Evolutionary conservation across 2,113 vertebrate species (phyloP).

Genomic region (Dipodomys stephensi): DNA sequence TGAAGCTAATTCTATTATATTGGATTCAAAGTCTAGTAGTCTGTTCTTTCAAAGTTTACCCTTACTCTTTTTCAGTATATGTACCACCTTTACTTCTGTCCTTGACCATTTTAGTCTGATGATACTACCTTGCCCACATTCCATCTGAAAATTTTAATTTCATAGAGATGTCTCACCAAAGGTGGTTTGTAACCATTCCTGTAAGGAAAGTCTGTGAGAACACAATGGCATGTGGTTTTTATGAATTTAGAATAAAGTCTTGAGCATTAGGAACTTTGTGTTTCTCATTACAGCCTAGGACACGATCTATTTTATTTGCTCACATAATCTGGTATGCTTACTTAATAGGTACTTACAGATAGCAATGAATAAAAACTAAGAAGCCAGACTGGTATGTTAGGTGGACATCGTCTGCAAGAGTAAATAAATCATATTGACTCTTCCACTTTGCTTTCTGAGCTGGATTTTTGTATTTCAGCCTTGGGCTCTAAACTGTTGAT

Average conservation of each 20-base stretch:
- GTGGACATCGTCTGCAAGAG: background rate
- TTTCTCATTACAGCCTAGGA: background rate
- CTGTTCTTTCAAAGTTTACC: background rate
- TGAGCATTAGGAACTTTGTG: background rate
- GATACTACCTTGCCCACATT: background rate
- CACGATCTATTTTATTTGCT: background rate
- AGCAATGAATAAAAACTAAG: background rate
- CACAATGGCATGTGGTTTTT: background rate
- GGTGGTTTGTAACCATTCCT: background rate
- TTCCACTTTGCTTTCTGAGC: background rate
- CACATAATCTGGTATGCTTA: background rate
- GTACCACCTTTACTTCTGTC: background rate
- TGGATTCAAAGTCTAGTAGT: background rate
- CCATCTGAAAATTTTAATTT: background rate
- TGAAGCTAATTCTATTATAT: background rate
- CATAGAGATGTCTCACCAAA: background rate
- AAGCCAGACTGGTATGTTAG: background rate
- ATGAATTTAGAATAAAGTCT: background rate
- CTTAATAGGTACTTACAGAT: conserved; percentile 43
- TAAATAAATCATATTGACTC: background rate
- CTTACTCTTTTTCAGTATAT: background rate
- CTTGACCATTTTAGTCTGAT: background rate
- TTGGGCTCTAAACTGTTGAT: background rate
- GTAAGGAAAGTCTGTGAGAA: background rate
- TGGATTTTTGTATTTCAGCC: conserved; percentile 3